phyloP scores from a whole-genome alignment of 2,113 vertebrate species.

The Toxotes chatareus region DNA sequence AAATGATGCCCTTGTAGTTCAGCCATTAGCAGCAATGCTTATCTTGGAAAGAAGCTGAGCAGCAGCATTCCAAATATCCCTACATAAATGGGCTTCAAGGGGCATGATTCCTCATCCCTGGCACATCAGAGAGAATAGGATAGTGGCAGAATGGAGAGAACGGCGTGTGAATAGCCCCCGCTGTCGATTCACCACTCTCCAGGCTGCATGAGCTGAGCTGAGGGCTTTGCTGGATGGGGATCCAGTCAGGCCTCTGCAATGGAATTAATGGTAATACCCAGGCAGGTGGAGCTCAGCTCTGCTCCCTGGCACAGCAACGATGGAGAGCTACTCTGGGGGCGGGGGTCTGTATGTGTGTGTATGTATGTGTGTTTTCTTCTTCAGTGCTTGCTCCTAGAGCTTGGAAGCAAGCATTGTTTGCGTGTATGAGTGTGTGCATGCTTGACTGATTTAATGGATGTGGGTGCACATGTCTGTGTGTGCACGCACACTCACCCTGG shows the following conservation, averaged over 20 bases:
- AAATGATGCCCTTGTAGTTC: conserved; percentile 65
- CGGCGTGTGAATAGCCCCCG: conserved; percentile 60
- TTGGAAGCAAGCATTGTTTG: conserved; percentile 60
- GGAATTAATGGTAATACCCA: conserved; percentile 83
- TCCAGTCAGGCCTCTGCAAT: conserved; percentile 70
- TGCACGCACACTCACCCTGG: conserved; percentile 31
- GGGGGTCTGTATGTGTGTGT: conserved; percentile 13
- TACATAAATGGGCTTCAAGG: conserved; percentile 69
- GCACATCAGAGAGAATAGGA: conserved; percentile 75
- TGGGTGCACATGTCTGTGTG: conserved; percentile 32
- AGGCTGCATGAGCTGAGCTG: conserved; percentile 64
- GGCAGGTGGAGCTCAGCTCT: conserved; percentile 81
- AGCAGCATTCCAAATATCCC: conserved; percentile 64
- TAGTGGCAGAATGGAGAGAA: conserved; percentile 59
- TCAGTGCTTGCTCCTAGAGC: conserved; percentile 40
- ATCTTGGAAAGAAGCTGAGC: conserved; percentile 61
- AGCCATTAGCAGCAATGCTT: conserved; percentile 69
- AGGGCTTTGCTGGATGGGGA: conserved; percentile 68
- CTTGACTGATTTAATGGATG: conserved; percentile 53
- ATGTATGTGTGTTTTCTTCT: conserved; percentile 28
- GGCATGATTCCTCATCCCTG: conserved; percentile 60
- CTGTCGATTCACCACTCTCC: conserved; percentile 68
- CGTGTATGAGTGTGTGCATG: conserved; percentile 35
- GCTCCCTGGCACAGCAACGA: conserved; percentile 69
- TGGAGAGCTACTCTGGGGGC: conserved; percentile 54